phyloP scores from a whole-genome alignment of 2,113 vertebrate genomes.

The Syrmaticus mikado region DNA sequence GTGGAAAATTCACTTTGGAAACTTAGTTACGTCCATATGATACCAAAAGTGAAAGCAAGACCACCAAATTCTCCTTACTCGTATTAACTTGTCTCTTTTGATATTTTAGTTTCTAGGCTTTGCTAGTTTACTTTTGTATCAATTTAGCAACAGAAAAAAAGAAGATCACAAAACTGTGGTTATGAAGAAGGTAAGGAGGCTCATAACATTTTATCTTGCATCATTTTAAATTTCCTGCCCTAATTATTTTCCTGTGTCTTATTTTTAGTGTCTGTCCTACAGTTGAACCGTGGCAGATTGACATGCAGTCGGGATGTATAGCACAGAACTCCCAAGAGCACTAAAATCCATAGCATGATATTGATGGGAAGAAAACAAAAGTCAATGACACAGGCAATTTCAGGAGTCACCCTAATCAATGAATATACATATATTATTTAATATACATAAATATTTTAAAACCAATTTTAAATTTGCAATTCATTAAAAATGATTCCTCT shows the following conservation, averaged over 20 bases:
- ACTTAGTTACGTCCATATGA: neutral
- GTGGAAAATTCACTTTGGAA: conserved; percentile 11
- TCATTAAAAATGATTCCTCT: neutral
- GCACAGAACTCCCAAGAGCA: neutral
- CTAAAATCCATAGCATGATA: neutral
- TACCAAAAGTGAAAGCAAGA: neutral
- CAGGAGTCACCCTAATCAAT: neutral
- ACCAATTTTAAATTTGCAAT: neutral
- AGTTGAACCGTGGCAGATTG: neutral
- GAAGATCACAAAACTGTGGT: neutral
- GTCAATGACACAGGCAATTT: neutral
- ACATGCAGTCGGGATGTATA: neutral
- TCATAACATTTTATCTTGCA: neutral
- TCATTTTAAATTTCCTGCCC: neutral
- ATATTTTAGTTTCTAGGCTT: neutral
- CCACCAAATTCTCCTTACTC: neutral
- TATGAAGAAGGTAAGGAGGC: neutral
- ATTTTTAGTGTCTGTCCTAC: conserved; percentile 5
- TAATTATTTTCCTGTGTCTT: neutral
- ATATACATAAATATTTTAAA: neutral
- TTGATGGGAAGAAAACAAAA: neutral
- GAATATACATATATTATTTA: neutral
- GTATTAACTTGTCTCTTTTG: neutral
- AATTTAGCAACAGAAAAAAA: neutral
- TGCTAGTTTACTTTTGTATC: neutral